Base-by-base conservation (phyloP, 1,140 invertebrate genomes). In the Gryon sp. region DNA sequence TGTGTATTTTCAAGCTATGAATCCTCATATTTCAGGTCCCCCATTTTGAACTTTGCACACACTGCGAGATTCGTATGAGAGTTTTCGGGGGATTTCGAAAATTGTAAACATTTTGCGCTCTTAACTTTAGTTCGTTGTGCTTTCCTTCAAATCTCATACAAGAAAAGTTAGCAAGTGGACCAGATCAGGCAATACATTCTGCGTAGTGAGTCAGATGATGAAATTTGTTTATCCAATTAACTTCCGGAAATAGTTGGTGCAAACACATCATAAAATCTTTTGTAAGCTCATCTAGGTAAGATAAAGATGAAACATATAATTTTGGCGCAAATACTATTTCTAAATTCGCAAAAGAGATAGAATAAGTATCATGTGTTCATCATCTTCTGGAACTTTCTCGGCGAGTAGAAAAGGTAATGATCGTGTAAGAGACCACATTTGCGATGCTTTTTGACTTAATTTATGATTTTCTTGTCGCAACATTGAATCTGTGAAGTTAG, bases 1-100 rank as follows among this genome's bases (percentile, higher is more conserved):
- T 45, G 32, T 26, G 8, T 2, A 60, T 19, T 20, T 12, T 40
- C 18, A 19, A 20, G 9, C 32, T 41, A 14, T 18, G 28, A 9
- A 57, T 28, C 28, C 57, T 19, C 2, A 57, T 52, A 19, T 55
- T 30, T 2, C 48, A 16, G 16, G 18, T 36, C 20, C 40, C 59
- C 69, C 69, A 73, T 55, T 46, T 55, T 32, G 18, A 4, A 62
- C 38, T 22, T 41, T 55, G 57, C 20, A 22, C n/a, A 45, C 46
- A 34, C 55, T 73, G 57, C 5, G 5, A 73, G 16, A 73, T 14
- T 46, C 48, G 22, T 28, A 63, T 46, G 7, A 63, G 12, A 36
- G 48, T 73, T 73, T 73, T 73, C 2, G 57, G 30, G 4, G 38
- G 38, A 28, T 73, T 63, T 48, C 46, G 32, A n/a, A 63, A 73